Evolutionary conservation across 1,140 invertebrate species (phyloP), one percentile per base, ranked within the genome.

Genomic region (Cyphomyrmex costatus): DNA sequence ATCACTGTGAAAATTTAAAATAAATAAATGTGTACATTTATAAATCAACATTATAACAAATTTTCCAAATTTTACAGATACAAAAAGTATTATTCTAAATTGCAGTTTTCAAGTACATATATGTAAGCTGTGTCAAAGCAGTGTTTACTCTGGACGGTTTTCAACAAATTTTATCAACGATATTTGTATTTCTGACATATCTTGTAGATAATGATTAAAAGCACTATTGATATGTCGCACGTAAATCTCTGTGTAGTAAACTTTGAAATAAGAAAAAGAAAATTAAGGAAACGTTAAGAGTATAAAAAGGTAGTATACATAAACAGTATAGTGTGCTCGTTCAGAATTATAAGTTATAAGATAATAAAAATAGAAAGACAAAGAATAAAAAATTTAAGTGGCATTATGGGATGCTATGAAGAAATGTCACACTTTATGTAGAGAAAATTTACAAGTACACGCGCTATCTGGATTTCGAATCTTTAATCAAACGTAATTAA

Each of bases 381-480:
- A 7, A 76, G 21, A 6, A n/a, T n/a, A n/a, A 33, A 66, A 49
- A 78, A 78, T 42, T 36, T 1, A 61, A 84, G 46, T 49, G 12
- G 1, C 24, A 58, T 53, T 24, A 42, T 12, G n/a, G 14, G 42
- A 19, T 12, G 8, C 19, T 4, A 51, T 12, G 5, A 27, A 85
- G 12, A 66, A 66, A 66, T 66, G 60, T 56, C 19, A 21, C n/a
- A 58, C 42, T 71, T 82, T 36, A 27, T 8, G 6, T 19, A 66
- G 16, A 49, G 5, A 80, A 79, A 65, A 77, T 77, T 76, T 21
- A 61, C 24, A 76, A 36, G 14, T 36, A 21, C 49, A 16, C 74
- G 51, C 0, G 51, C 0, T 56, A 56, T 46, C 19, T 12, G 33
- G 33, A 27, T 36, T 30, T 19, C 12, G 42, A 36, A 24, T 12